A percentile compares a stretch with the other conserved stretches of the same genome.
Evolutionary conservation across 1,140 invertebrate genomes (phyloP).

Genomic region (Nephotettix cincticeps): DNA sequence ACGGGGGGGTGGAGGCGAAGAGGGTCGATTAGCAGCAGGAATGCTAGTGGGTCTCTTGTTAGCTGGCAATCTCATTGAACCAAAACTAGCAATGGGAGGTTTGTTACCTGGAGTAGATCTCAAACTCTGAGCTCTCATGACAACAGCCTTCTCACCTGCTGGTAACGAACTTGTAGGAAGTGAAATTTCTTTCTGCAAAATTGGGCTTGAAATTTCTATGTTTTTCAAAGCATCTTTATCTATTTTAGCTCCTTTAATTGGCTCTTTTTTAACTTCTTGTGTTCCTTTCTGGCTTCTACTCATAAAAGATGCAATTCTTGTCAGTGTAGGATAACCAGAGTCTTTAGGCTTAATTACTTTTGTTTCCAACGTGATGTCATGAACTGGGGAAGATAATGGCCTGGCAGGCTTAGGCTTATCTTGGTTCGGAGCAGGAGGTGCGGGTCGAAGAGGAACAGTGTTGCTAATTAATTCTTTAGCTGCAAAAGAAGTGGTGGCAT

Average conservation of each 20-base stretch:
- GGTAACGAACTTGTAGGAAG: conserved; percentile 51
- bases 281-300: conserved; percentile 50
- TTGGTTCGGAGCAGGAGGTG: conserved; percentile 23
- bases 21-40: conserved; percentile 57
- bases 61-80: conserved; percentile 69
- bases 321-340: conserved; percentile 49
- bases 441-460: conserved; percentile 44
- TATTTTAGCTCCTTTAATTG: conserved; percentile 41
- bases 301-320: conserved; percentile 75
- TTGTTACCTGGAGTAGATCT: conserved; percentile 54
- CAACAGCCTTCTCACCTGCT: conserved; percentile 53
- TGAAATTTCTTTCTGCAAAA: conserved; percentile 66
- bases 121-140: conserved; percentile 77
- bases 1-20: conserved; percentile 61
- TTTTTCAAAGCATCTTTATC: conserved; percentile 70
- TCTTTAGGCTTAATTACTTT: conserved; percentile 21
- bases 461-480: conserved; percentile 64
- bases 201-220: conserved; percentile 78
- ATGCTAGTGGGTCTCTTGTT: conserved; percentile 70
- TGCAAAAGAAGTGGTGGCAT: conserved; percentile 69
- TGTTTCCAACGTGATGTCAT: conserved; percentile 14
- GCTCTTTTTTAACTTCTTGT: conserved; percentile 23
- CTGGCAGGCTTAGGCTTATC: conserved; percentile 41
- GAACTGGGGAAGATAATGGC: not conserved
- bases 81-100: conserved; percentile 69